Evolutionary conservation across 2,113 vertebrate genomes (phyloP), one percentile per base, ranked within the genome.

Genomic region (Trematomus loennbergii): DNA sequence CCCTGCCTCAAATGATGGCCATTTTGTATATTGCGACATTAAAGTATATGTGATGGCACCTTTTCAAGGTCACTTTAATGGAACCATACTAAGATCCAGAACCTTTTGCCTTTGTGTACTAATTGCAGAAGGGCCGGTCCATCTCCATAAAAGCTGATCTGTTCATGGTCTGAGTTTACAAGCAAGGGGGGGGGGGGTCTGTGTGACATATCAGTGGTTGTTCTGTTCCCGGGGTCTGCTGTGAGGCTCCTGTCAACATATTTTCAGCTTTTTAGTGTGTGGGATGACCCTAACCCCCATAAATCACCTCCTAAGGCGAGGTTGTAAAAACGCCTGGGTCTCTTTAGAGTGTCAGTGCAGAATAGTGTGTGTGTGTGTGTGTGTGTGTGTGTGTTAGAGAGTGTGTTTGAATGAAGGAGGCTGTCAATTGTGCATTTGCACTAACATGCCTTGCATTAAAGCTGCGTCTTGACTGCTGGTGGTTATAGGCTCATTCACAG

Each of bases 341-440:
- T 80, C 64, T 66, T 63, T 49, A 63, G 22, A 61, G 62, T 59
- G 29, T 29, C 29, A 29, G 29, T 29, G 29, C 29, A 29, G 29
- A 29, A 29, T 29, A 29, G 29, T 29, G 29, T 4, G 29, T 29
- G 25, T 0, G 29, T 29, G 29, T 29, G 29, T 29, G n/a, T 2
- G 25, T 25, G 29, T 29, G 29, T 29, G 29, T 0, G 29, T 29
- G 29, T 29, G 29, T 29, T 29, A 29, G 3, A 29, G 29, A 29
- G 29, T 29, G 3, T 29, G 29, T 29, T 29, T 64, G 72, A 70
- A 66, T 10, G 18, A 58, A 52, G 16, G 13, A 75, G 22, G 13
- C 11, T 82, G 71, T 78, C 81, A 61, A 46, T 25, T 66, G 54
- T 76, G 17, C 17, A 70, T 77, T 61, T 74, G 52, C 64, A 52